A percentile compares a stretch with the other conserved stretches of the same genome.
Conservation (phyloP, 2,113 vertebrate species). For the Sinocyclocheilus anophthalmus region DNA sequence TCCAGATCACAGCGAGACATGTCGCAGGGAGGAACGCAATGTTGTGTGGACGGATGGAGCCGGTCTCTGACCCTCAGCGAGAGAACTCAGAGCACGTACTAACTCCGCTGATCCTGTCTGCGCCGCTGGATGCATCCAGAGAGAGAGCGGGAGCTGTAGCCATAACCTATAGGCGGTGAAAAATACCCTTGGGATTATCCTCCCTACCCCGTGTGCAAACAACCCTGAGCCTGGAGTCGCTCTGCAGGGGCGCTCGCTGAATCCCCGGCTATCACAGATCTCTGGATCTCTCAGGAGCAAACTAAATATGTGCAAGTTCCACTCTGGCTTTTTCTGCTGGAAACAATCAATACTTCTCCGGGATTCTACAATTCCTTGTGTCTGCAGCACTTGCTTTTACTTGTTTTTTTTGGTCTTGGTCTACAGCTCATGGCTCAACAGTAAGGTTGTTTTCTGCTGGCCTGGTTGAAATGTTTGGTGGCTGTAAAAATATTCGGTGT, state of each 20-base stretch:
- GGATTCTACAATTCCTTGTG: constrained; percentile 9
- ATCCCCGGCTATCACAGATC: constrained; percentile 38
- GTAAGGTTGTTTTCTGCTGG: not conserved
- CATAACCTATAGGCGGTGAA: constrained; percentile 57
- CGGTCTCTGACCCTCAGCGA: constrained; percentile 67
- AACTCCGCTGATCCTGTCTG: constrained; percentile 46
- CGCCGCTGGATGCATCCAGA: constrained; percentile 39
- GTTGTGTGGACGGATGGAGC: constrained; percentile 66
- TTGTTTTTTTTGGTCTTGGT: not conserved
- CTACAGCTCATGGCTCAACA: not conserved
- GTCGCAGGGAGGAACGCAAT: constrained; percentile 54
- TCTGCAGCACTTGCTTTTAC: constrained; percentile 4
- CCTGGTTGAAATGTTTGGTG: not conserved
- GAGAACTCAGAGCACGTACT: constrained; percentile 45
- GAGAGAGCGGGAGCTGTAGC: constrained; percentile 59
- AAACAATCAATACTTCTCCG: constrained; percentile 37
- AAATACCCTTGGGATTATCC: constrained; percentile 52
- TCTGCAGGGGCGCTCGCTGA: constrained; percentile 33
- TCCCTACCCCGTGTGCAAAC: too few species aligned
- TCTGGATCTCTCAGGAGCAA: constrained; percentile 36
- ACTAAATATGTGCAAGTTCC: constrained; percentile 17
- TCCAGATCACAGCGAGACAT: constrained; percentile 40
- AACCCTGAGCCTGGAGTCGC: too few species aligned
- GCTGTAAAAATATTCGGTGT: not conserved
- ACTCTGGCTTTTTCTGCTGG: constrained; percentile 37